Evolutionary conservation across 2,113 vertebrate species (phyloP), one percentile per base, ranked within the genome.

Genomic region (Muscicapa adusta): DNA sequence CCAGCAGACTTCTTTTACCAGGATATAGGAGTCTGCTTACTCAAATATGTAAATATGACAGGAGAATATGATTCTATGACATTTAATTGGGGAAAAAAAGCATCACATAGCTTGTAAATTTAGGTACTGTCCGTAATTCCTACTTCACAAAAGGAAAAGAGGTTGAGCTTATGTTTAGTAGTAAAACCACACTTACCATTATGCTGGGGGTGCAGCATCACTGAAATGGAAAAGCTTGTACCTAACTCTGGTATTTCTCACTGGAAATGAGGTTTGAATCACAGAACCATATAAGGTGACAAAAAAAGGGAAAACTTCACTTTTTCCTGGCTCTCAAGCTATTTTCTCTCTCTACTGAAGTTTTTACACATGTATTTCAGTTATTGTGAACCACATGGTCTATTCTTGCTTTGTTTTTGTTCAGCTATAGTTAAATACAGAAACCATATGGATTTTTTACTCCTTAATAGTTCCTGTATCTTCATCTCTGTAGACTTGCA

Each of bases 231-330:
- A 94, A 86, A 45, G 63, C 38, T 87, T 95, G 15, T 61, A 57
- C 47, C 31, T 89, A 93, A 95, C 84, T 89, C 65, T 93, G 48
- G 31, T 93, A 47, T 92, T 96, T 45, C n/a, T 96, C 47, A 92
- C 33, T 94, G 88, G 45, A 94, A 94, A 72, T 50, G 71, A 72
- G 33, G 42, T 66, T 95, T 78, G 50, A 89, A 56, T 97, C 72
- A 66, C 42, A 33, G 58, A 19, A 61, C 68, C 33, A 57, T 88
- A 86, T 67, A 79, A 66, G 22, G 54, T 76, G 75, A 66, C 70
- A 79, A 86, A 65, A 48, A 62, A 96, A 82, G 6, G 73, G 38
- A 85, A 90, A 47, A 18, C 8, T 48, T 83, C 25, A 36, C 22
- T 70, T 85, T 56, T 89, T 91, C 65, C 34, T 87, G 74, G 50